Percentiles rank a stretch among this genome's conserved stretches.
Conservation (phyloP, 2,113 vertebrate genomes). For the Myodes glareolus region DNA sequence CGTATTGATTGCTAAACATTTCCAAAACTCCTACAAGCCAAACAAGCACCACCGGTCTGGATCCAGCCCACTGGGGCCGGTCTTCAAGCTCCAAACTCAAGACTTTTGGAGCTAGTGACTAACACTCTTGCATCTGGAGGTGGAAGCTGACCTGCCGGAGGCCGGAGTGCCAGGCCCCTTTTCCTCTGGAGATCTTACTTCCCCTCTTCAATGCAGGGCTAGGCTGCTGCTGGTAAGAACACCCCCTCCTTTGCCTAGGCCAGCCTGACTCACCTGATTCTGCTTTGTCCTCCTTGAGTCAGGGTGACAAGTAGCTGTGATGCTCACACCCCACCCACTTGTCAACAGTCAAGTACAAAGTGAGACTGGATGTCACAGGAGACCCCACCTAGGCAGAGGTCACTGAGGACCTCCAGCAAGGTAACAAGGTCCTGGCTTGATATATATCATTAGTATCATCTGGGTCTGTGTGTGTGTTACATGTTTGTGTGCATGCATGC, state of each 20-base stretch:
- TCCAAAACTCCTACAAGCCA: neutral
- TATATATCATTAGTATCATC: neutral
- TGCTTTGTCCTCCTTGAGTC: conserved; percentile 42
- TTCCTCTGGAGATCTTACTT: neutral
- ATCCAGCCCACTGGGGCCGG: neutral
- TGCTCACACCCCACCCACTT: neutral
- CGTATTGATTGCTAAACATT: neutral
- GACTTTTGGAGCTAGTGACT: neutral
- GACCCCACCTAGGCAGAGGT: neutral
- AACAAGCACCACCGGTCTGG: neutral
- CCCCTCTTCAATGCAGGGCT: neutral
- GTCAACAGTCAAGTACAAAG: neutral
- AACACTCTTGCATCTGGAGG: neutral
- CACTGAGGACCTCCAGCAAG: neutral
- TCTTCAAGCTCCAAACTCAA: neutral
- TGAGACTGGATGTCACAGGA: neutral
- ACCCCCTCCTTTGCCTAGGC: neutral
- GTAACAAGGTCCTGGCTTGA: neutral
- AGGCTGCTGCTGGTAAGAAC: neutral
- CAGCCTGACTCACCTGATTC: conserved; percentile 25
- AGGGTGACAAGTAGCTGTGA: neutral
- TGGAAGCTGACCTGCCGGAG: neutral
- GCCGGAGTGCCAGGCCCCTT: neutral
- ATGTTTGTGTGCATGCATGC: neutral
- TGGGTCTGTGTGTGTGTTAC: neutral